Base-by-base conservation (phyloP, 2,888 invertebrate genomes). In the Xestia ashworthii region DNA sequence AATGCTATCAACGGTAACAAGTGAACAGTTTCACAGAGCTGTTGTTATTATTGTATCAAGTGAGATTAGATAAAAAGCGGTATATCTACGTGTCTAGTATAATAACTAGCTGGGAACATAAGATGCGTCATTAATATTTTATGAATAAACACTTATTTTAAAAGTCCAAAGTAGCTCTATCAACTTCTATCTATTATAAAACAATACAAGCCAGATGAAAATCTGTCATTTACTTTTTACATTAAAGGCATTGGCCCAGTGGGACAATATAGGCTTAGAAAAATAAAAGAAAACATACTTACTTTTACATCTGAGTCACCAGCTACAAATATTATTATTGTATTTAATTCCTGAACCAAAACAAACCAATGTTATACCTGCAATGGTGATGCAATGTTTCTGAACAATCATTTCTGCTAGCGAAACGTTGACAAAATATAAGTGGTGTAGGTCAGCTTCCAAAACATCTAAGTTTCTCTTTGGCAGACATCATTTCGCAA, bases 21-120 rank as follows among this genome's bases (percentile, higher is more conserved):
- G 66, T 71, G 73, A 74, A 74, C 73, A 71, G 73, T 81, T 81
- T 78, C 44, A 73, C 32, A 71, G n/a, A 71, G 70, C 65, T 72
- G 66, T 71, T 82, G 66, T 72, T 82, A 77, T 82, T 86, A 67
- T 83, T 87, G 62, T 79, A 65, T 77, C 78, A 71, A 76, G 55
- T 41, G 19, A 58, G 82, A 82, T 85, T 72, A 85, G 82, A 85
- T 83, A 85, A 68, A 62, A 62, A 4, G 16, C 64, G 12, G 65
- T 70, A 58, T 75, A 77, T 44, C 72, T 71, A 64, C 50, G 70
- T 73, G 78, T 84, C 84, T 87, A 77, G 76, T 80, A 77, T 77
- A 80, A 60, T 74, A 68, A 67, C 64, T 74, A 41, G 70, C 12
- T 62, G 44, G 44, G 41, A 71, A 77, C 73, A 60, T 74, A 60